These are phyloP conservation scores for Noctilio leporinus DNA, from an alignment of 2,113 vertebrate species.

Conservation along the genomic window DNA sequence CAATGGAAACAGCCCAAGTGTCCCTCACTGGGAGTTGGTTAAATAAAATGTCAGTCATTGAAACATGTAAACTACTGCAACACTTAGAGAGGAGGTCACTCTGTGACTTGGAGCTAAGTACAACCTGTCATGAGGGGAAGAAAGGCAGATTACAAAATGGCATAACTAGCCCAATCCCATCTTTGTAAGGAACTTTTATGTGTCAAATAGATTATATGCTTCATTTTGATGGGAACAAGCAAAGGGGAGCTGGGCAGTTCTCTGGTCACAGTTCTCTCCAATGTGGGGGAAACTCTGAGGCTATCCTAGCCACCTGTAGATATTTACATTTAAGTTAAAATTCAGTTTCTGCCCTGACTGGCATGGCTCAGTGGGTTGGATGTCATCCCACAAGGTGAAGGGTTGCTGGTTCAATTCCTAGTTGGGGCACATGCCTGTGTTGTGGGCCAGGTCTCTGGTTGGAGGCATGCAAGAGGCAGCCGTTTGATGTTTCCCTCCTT, in stretches of 20 bases:
- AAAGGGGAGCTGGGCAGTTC: background rate
- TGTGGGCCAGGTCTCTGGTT: too few relatives aligned
- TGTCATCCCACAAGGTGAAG: too few relatives aligned
- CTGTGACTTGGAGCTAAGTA: background rate
- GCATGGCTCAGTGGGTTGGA: too few relatives aligned
- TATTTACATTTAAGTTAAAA: background rate
- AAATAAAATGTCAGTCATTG: background rate
- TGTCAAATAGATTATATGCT: background rate
- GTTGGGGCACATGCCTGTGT: too few relatives aligned
- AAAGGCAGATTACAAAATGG: background rate
- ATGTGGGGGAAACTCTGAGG: background rate
- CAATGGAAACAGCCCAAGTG: background rate
- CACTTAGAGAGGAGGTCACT: background rate
- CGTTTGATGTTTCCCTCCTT: too few relatives aligned
- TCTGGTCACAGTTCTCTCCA: background rate
- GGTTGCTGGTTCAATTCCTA: too few relatives aligned
- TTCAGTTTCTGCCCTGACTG: background rate
- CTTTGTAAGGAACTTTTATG: background rate
- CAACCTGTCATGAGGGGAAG: background rate
- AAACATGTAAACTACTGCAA: background rate
- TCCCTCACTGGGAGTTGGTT: background rate
- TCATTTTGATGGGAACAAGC: background rate
- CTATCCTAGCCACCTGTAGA: background rate
- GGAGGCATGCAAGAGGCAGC: too few relatives aligned
- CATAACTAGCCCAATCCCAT: background rate